Evolutionary conservation across 1,140 invertebrate species (phyloP), one percentile per base, ranked within the genome.

Genomic region (Brachionus calyciflorus): DNA sequence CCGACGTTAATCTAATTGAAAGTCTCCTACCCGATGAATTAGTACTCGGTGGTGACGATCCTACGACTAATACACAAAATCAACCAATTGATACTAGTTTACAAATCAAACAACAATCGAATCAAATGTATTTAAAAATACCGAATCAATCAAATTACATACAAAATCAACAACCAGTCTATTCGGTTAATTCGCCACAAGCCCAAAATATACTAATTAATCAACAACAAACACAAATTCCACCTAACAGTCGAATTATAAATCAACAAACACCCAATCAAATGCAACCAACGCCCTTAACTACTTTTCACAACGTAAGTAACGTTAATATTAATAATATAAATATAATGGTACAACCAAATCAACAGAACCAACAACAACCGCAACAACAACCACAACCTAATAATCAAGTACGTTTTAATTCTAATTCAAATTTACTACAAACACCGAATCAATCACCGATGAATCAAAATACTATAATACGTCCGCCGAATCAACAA

Each of bases 271-370:
- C 53, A 9, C 6, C 5, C 3, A 12, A 2, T 57, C 44, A 55
- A 12, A 10, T 55, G 14, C 46, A 49, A 19, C 44, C 46, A 14
- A 51, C 69, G 2, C n/a, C 44, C 40, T 40, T 55, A 19, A 73
- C 69, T 12, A 73, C 69, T 17, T 73, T 73, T 40, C 69, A 73
- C 26, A 73, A 49, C 51, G 69, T 73, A 10, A 41, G 69, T 37
- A 73, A 73, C 37, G 69, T 73, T 17, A 73, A 73, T 46, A 73
- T 73, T 26, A 73, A 73, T 37, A 73, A 73, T 37, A 73, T 73
- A 49, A 73, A 73, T 37, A 73, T 73, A 12, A 73, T 73, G 69
- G n/a, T 73, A 37, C 69, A 73, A 33, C 69, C 69, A 21, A 73
- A 73, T 19, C 37, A 40, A 10, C 44, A 48, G 21, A 26, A 44